Conservation (phyloP, 2,797 vertebrate genomes). For the Poeciliopsis presidionis region DNA sequence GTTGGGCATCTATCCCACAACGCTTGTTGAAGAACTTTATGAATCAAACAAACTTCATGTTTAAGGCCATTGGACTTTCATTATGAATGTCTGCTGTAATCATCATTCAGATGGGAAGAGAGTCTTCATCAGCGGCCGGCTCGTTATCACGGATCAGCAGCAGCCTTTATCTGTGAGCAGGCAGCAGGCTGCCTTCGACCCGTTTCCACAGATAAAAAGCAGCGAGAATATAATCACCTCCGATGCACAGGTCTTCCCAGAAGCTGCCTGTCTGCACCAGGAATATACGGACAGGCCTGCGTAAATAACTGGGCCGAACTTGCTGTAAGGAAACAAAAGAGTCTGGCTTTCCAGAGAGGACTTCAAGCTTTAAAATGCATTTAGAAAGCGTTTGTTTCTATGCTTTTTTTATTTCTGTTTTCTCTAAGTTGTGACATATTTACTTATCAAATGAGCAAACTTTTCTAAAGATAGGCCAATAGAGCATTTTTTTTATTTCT, state of each 20-base stretch:
- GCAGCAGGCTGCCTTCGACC: constrained; percentile 64
- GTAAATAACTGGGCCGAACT: constrained; percentile 5
- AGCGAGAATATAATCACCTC: constrained; percentile 74
- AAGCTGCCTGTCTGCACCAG: constrained; percentile 47
- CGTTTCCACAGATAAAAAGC: constrained; percentile 71
- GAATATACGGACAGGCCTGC: constrained; percentile 26
- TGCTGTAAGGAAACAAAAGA: neutral
- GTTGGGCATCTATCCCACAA: too few species aligned
- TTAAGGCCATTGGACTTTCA: neutral
- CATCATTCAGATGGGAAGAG: neutral
- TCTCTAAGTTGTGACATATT: neutral
- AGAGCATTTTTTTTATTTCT: neutral
- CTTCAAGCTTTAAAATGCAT: neutral
- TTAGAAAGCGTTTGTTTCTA: neutral
- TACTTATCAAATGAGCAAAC: neutral
- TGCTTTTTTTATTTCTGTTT: neutral
- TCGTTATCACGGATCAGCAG: constrained; percentile 62
- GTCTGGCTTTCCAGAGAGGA: neutral
- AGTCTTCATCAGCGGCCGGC: constrained; percentile 68
- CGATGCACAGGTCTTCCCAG: constrained; percentile 76
- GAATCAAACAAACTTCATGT: constrained; percentile 1
- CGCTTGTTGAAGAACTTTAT: neutral
- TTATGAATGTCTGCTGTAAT: constrained; percentile 18
- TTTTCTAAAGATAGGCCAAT: neutral
- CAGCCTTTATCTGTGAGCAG: constrained; percentile 68